phyloP scores from a whole-genome alignment of 64 coral and sea anemone genomes.

The Montipora capricornis region DNA sequence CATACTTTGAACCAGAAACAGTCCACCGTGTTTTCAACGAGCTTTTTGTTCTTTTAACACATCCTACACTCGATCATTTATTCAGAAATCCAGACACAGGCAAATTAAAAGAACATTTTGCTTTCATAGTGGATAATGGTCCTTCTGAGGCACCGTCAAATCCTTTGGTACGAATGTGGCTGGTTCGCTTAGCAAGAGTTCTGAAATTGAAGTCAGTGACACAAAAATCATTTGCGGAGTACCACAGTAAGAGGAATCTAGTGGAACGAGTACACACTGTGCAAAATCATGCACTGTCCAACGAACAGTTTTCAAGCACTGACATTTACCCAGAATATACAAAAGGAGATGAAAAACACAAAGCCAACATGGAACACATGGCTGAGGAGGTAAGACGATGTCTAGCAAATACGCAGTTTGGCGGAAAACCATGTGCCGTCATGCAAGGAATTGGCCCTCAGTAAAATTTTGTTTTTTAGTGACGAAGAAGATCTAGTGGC shows the following conservation, averaged over 20 bases:
- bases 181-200: conserved; percentile 31
- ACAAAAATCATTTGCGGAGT: neutral
- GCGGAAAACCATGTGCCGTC: conserved; percentile 17
- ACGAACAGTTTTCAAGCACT: conserved; percentile 14
- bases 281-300: conserved; percentile 51
- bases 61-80: conserved; percentile 44
- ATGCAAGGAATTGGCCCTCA: conserved; percentile 26
- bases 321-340: conserved; percentile 6
- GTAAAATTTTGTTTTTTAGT: conserved; percentile 38
- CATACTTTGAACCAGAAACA: conserved; percentile 60
- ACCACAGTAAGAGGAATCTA: conserved; percentile 55
- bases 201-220: conserved; percentile 36
- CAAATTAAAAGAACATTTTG: conserved; percentile 64
- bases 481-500: conserved; percentile 37
- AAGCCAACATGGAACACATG: conserved; percentile 76
- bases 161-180: conserved; percentile 50
- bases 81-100: conserved; percentile 58
- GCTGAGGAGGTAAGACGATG: conserved; percentile 44
- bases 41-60: conserved; percentile 22
- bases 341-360: conserved; percentile 38
- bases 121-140: conserved; percentile 70
- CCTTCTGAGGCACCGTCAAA: conserved; percentile 59
- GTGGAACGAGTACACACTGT: conserved; percentile 44
- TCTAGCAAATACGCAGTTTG: conserved; percentile 30
- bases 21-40: conserved; percentile 59